Percentiles rank a stretch among this genome's conserved stretches.
phyloP scores from a whole-genome alignment of 2,888 invertebrate genomes.

The Flexamia atlantica region DNA sequence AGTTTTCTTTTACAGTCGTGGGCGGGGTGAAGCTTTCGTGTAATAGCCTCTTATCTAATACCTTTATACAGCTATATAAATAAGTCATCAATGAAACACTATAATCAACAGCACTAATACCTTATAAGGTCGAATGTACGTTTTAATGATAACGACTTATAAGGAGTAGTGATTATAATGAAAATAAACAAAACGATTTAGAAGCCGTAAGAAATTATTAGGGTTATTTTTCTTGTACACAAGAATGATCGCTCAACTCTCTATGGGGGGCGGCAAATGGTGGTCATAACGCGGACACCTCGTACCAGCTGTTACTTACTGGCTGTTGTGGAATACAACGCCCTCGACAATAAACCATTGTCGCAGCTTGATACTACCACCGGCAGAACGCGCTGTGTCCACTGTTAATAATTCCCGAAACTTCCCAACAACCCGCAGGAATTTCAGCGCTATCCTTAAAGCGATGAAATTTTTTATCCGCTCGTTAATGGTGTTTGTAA shows the following conservation, averaged over 20 bases:
- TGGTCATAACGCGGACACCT: not conserved
- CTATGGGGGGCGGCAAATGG: not conserved
- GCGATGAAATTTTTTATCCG: constrained; percentile 19
- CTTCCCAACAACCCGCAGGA: not conserved
- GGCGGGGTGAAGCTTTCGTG: no score
- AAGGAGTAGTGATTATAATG: no score
- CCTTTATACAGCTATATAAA: no score
- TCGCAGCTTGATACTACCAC: constrained; percentile 3
- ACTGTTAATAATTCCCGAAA: not conserved
- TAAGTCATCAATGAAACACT: no score
- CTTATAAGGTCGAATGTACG: no score
- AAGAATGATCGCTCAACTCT: not conserved
- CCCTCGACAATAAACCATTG: not conserved
- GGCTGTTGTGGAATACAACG: constrained; percentile 21
- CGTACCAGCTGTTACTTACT: not conserved
- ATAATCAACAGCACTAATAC: no score
- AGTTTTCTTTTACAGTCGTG: no score
- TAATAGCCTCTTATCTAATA: no score
- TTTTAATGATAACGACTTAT: no score
- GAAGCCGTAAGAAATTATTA: constrained; percentile 14
- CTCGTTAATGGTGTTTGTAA: not conserved
- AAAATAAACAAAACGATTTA: not conserved
- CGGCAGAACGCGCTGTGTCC: not conserved
- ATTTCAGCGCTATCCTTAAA: not conserved
- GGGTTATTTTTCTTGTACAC: constrained; percentile 3